Conservation (phyloP, 2,888 invertebrate species). For the Drosophila yooni region DNA sequence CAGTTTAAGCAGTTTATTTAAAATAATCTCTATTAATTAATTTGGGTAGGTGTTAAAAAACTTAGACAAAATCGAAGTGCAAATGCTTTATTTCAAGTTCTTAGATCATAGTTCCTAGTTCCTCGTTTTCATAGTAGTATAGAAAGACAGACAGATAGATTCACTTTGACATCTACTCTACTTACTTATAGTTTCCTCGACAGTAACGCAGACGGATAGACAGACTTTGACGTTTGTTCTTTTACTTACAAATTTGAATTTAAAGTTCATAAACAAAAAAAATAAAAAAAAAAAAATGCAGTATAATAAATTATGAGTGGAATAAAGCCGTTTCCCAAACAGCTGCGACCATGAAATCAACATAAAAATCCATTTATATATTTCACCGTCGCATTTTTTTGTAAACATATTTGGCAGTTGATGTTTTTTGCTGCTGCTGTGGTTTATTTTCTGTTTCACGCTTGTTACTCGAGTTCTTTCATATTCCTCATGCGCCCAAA, state of each 20-base stretch:
- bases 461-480: slow-evolving; percentile 62
- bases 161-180: background rate
- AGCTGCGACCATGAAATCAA: slow-evolving; percentile 80
- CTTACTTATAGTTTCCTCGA: slow-evolving; percentile 16
- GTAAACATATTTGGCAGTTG: slow-evolving; percentile 65
- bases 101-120: background rate
- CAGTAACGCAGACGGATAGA: background rate
- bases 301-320: slow-evolving; percentile 70
- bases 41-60: background rate
- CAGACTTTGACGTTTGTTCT: slow-evolving; percentile 1
- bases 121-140: background rate
- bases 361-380: slow-evolving; percentile 79
- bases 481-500: slow-evolving; percentile 50
- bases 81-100: too few relatives aligned
- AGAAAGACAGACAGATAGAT: background rate
- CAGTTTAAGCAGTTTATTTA: background rate
- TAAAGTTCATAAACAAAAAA: slow-evolving; percentile 58
- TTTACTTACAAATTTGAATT: slow-evolving; percentile 67
- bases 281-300: slow-evolving; percentile 54
- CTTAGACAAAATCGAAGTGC: background rate
- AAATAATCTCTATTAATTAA: background rate
- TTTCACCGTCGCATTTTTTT: slow-evolving; percentile 45
- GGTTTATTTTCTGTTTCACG: slow-evolving; percentile 65
- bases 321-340: slow-evolving; percentile 49
- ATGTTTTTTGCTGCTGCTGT: slow-evolving; percentile 44